Evolutionary conservation across 64 coral and sea anemone genomes (phyloP), one percentile per base, ranked within the genome.

Genomic region (Dendronephthya gigantea): DNA sequence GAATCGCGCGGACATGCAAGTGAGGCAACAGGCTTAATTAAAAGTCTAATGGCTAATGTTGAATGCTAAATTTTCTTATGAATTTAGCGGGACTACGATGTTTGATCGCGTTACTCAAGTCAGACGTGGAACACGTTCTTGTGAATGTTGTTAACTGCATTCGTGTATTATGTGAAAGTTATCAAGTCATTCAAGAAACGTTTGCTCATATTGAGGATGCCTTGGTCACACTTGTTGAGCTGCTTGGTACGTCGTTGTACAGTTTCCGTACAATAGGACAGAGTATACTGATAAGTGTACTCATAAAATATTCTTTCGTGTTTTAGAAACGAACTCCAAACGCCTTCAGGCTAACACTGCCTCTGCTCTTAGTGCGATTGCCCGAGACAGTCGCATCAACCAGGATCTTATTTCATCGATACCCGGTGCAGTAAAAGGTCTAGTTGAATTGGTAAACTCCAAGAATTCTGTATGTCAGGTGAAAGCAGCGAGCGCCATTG

Each of bases 401-500:
- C 95, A 98, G 87, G 81, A 98, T 30, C 82, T 98, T 22, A 66
- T 98, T 27, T 79, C 91, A 17, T 87, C 92, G 17, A 93, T 33
- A 36, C 72, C 86, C 32, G 95, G 95, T 25, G 95, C 89, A 82
- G 95, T 98, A 27, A 69, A 85, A 66, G 87, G 89, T 10, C 84
- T 98, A 10, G 95, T 98, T 14, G 32, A 62, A 32, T 88, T 93
- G 48, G 83, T 87, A 7, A 85, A 86, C 45, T 91, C 83, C 70
- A 93, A 87, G 7, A 93, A 82, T 52, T 91, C 92, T 0, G 84
- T 93, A 55, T 98, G 95, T 55, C 95, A 98, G 90, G 95, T 98
- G 51, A 98, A 98, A 27, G 95, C 95, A 8, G 95, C 95, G n/a
- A 90, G 92, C 91, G 95, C 95, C 6, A 62, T 98, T 23, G 95